Evolutionary conservation across 2,888 invertebrate genomes (phyloP).

Genomic region (Cryptus armator): DNA sequence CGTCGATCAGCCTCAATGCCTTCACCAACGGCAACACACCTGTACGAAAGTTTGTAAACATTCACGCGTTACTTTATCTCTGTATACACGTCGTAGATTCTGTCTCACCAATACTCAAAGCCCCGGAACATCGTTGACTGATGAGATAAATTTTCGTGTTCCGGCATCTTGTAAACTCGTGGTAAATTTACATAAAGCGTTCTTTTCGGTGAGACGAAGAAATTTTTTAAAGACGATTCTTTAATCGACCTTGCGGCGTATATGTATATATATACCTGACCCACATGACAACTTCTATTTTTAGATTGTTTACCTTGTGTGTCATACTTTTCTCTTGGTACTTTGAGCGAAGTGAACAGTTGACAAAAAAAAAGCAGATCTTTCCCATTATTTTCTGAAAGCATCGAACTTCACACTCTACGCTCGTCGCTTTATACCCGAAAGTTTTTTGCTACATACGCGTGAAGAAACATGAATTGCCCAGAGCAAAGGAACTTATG

Average conservation of each 20-base stretch:
- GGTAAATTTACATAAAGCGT: constrained; percentile 77
- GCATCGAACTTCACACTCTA: neutral
- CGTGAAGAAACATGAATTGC: neutral
- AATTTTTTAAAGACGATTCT: constrained; percentile 35
- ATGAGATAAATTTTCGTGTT: constrained; percentile 76
- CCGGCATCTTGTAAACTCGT: constrained; percentile 74
- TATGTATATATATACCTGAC: constrained; percentile 14
- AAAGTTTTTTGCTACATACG: constrained; percentile 10
- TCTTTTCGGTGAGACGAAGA: constrained; percentile 38
- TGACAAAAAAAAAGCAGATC: neutral
- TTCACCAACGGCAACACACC: constrained; percentile 71
- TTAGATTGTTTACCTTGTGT: neutral
- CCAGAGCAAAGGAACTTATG: neutral
- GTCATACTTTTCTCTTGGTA: constrained; percentile 18
- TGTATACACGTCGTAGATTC: constrained; percentile 43
- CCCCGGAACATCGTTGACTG: constrained; percentile 56
- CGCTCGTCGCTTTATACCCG: neutral
- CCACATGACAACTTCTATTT: constrained; percentile 2
- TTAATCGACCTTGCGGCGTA: constrained; percentile 22
- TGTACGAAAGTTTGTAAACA: constrained; percentile 72
- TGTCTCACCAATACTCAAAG: constrained; percentile 15
- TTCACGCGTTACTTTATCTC: constrained; percentile 14
- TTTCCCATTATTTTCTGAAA: neutral
- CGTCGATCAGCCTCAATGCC: constrained; percentile 42
- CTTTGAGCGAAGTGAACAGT: constrained; percentile 21